phyloP scores from a whole-genome alignment of 2,797 vertebrate species.

The Phyllotis vaccarum region DNA sequence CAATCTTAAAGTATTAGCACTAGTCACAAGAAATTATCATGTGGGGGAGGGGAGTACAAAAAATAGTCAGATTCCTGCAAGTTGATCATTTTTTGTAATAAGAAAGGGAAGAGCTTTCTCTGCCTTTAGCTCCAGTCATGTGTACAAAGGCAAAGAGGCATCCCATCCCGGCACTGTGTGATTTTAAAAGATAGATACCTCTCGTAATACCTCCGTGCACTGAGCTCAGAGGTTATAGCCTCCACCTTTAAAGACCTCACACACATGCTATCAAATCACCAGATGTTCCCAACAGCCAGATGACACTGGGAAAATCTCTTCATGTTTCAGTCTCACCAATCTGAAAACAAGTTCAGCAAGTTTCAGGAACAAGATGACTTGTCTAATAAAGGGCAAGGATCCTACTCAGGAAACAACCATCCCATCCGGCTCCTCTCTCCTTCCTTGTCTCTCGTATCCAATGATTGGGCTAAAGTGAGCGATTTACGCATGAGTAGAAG shows the following conservation, averaged over 20 bases:
- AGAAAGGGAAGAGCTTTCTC: background rate
- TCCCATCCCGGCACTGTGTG: background rate
- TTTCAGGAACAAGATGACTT: background rate
- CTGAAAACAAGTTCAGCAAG: background rate
- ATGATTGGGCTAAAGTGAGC: background rate
- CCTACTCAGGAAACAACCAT: background rate
- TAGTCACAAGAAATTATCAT: background rate
- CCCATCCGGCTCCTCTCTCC: background rate
- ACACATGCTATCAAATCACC: background rate
- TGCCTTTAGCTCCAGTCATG: background rate
- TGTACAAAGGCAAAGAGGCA: background rate
- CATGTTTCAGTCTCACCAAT: background rate
- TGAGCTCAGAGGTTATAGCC: background rate
- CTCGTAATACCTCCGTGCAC: background rate
- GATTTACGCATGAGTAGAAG: conserved; percentile 2
- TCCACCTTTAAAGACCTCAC: background rate
- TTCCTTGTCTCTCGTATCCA: background rate
- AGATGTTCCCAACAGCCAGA: background rate
- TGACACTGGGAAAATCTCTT: background rate
- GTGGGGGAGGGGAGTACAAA: background rate
- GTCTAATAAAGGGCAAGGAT: background rate
- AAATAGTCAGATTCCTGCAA: background rate
- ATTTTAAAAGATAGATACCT: background rate
- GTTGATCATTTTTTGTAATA: background rate
- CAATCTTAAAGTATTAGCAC: background rate